Conservation (phyloP, 2,888 invertebrate species). For the Drosophila barbarae region DNA sequence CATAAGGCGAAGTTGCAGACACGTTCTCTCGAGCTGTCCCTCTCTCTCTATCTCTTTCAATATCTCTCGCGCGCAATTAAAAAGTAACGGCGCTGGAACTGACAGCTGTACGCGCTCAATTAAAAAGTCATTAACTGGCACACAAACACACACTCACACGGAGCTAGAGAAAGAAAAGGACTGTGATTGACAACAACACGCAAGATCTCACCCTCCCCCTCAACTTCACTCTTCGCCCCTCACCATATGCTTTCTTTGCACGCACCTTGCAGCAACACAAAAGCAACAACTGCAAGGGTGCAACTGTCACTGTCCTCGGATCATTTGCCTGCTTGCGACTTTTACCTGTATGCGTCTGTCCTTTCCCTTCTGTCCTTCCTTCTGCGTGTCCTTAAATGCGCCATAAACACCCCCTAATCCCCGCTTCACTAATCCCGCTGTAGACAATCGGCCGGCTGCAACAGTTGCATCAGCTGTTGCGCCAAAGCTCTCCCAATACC, state of each 20-base stretch:
- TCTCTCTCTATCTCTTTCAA: background rate
- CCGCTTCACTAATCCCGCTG: constrained; percentile 49
- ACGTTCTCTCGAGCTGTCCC: constrained; percentile 1
- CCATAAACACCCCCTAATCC: constrained; percentile 22
- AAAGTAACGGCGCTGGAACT: constrained; percentile 68
- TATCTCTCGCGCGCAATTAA: constrained; percentile 53
- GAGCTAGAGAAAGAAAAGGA: constrained; percentile 20
- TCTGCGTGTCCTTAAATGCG: constrained; percentile 20
- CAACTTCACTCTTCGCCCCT: background rate
- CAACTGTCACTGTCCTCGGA: constrained; percentile 12
- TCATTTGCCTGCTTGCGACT: background rate
- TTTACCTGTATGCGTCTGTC: constrained; percentile 15
- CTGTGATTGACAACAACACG: constrained; percentile 68
- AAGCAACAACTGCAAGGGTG: constrained; percentile 29
- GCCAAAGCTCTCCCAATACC: constrained; percentile 13
- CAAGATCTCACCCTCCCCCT: constrained; percentile 42
- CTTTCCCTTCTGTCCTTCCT: constrained; percentile 9
- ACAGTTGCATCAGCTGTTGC: constrained; percentile 53
- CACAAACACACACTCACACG: constrained; percentile 4
- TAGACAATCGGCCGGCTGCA: constrained; percentile 23
- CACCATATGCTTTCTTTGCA: constrained; percentile 14
- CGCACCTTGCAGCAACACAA: constrained; percentile 60
- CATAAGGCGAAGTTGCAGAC: constrained; percentile 49
- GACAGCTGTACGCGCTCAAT: constrained; percentile 72
- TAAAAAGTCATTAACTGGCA: constrained; percentile 71